A percentile compares a stretch with the other conserved stretches of the same genome.
Conservation (phyloP, 2,797 vertebrate species). For the Rhynchotus rufescens region DNA sequence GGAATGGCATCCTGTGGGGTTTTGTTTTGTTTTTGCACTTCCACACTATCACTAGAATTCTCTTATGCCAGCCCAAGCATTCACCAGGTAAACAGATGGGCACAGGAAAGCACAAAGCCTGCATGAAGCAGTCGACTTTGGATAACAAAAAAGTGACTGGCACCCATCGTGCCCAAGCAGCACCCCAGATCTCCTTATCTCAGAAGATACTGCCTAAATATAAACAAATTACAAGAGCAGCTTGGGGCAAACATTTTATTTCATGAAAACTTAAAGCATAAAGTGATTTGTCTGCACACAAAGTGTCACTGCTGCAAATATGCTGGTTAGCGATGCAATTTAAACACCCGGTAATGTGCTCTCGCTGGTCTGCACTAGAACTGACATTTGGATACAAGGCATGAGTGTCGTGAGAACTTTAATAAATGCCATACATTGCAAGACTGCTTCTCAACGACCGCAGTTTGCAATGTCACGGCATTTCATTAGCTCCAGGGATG, state of each 20-base stretch:
- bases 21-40: neutral
- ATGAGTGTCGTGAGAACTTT: neutral
- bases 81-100: neutral
- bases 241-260: neutral
- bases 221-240: neutral
- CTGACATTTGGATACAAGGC: neutral
- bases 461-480: neutral
- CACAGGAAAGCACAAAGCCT: neutral
- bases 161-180: neutral
- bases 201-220: constrained; percentile 26
- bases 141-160: neutral
- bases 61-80: neutral
- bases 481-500: neutral
- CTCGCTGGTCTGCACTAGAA: neutral
- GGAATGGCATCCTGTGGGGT: neutral
- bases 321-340: neutral
- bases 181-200: neutral
- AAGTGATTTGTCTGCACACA: neutral
- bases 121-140: neutral
- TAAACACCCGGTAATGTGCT: neutral
- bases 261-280: neutral
- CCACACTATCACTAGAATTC: neutral
- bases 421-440: neutral
- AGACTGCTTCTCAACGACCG: neutral
- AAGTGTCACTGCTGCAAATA: neutral